Percentiles rank a stretch among this genome's conserved stretches.
Evolutionary conservation across 2,113 vertebrate genomes (phyloP).

Genomic region (Sterna hirundo): DNA sequence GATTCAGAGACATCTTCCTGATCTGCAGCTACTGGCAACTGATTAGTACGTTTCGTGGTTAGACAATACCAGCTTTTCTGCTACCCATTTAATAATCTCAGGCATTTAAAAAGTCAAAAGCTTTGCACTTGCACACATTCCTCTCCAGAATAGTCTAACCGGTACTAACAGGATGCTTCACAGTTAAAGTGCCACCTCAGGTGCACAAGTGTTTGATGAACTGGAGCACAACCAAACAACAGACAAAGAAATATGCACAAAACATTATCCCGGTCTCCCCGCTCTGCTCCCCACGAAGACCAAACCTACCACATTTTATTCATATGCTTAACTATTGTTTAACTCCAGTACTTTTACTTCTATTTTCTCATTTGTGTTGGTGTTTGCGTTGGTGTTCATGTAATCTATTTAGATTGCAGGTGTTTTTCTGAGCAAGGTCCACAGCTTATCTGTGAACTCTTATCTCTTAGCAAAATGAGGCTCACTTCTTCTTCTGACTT

Average conservation of each 20-base stretch:
- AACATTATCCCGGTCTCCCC: not conserved
- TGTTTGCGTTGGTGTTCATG: not conserved
- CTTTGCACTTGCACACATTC: not conserved
- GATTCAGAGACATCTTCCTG: not conserved
- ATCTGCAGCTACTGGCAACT: not conserved
- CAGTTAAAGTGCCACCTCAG: not conserved
- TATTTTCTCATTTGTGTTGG: not conserved
- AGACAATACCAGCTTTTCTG: not conserved
- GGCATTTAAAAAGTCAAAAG: not conserved
- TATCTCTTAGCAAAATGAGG: not conserved
- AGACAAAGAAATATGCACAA: not conserved
- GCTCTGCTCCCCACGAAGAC: not conserved
- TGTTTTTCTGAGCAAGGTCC: not conserved
- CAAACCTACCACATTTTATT: not conserved
- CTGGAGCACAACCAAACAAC: not conserved
- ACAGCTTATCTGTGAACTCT: not conserved
- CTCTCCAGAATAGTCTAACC: not conserved
- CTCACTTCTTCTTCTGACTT: not conserved
- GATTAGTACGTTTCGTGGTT: not conserved
- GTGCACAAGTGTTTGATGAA: not conserved
- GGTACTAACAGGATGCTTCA: not conserved
- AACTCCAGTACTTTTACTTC: not conserved
- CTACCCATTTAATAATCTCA: not conserved
- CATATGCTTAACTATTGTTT: not conserved
- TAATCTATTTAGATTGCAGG: not conserved